Percentiles rank a stretch among this genome's conserved stretches.
These are phyloP conservation scores for Stomatorhinus ivindoensis DNA, from an alignment of 2,113 vertebrate genomes.

Conservation along the genomic window DNA sequence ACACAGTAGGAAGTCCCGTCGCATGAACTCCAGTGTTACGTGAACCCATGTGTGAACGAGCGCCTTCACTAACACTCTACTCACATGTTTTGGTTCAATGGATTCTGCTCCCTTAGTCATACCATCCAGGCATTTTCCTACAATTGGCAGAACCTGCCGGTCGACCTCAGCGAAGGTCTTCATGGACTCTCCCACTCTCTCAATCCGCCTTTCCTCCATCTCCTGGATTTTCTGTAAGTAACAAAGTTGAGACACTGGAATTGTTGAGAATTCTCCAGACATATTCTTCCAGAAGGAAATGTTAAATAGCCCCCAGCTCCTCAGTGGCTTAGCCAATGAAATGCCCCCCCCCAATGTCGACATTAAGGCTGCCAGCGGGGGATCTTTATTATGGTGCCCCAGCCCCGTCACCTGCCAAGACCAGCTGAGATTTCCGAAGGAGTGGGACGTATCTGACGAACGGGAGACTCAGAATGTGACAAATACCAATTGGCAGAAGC, in stretches of 20 bases:
- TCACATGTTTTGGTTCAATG: conserved; percentile 79
- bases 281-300: background rate
- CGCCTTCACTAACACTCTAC: conserved; percentile 35
- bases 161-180: conserved; percentile 85
- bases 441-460: background rate
- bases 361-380: background rate
- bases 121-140: conserved; percentile 89
- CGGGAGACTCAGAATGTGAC: background rate
- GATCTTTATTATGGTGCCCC: background rate
- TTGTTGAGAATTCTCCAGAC: background rate
- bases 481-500: background rate
- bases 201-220: conserved; percentile 88
- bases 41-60: background rate
- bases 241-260: background rate
- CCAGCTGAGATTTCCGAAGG: background rate
- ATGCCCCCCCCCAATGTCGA: background rate
- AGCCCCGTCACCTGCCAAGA: background rate
- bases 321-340: background rate
- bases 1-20: background rate
- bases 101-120: conserved; percentile 83
- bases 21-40: background rate
- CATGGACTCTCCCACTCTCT: conserved; percentile 78
- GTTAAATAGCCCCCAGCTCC: background rate
- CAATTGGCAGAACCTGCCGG: conserved; percentile 86
- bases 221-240: conserved; percentile 82